phyloP scores from a whole-genome alignment of 2,888 invertebrate genomes.

The Stenolophus ochropezus region DNA sequence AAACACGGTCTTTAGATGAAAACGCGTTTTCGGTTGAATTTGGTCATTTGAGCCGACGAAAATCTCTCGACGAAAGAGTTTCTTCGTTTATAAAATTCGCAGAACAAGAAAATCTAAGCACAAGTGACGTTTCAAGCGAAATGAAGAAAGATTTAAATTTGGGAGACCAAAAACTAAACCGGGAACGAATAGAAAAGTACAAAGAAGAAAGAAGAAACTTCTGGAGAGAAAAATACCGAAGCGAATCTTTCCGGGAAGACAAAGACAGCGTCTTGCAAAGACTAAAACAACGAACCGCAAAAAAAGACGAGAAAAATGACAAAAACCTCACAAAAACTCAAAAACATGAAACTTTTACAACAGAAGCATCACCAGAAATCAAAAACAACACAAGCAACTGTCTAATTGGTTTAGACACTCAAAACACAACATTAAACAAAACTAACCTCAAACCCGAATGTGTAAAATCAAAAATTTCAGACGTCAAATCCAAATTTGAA shows the following conservation, averaged over 20 bases:
- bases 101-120: constrained; percentile 64
- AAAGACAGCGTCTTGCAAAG: constrained; percentile 74
- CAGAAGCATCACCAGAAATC: not conserved
- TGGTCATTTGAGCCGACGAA: constrained; percentile 75
- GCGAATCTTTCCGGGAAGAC: constrained; percentile 84
- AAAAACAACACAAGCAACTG: constrained; percentile 26
- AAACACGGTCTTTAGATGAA: constrained; percentile 83
- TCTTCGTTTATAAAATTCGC: constrained; percentile 63
- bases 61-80: constrained; percentile 77
- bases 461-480: too few species aligned
- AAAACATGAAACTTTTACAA: not conserved
- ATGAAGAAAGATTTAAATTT: constrained; percentile 64
- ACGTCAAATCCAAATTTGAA: constrained; percentile 6
- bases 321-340: not conserved
- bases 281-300: constrained; percentile 72
- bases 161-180: constrained; percentile 75
- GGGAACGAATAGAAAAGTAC: constrained; percentile 92
- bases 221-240: constrained; percentile 89
- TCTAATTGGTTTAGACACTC: too few species aligned
- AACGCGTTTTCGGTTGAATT: constrained; percentile 84
- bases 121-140: constrained; percentile 23
- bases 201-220: constrained; percentile 92
- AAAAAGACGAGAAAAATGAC: constrained; percentile 20
- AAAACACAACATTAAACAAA: too few species aligned
- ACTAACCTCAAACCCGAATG: too few species aligned